Evolutionary conservation across 2,888 invertebrate species (phyloP), one percentile per base, ranked within the genome.

Genomic region (Acleris emargana): DNA sequence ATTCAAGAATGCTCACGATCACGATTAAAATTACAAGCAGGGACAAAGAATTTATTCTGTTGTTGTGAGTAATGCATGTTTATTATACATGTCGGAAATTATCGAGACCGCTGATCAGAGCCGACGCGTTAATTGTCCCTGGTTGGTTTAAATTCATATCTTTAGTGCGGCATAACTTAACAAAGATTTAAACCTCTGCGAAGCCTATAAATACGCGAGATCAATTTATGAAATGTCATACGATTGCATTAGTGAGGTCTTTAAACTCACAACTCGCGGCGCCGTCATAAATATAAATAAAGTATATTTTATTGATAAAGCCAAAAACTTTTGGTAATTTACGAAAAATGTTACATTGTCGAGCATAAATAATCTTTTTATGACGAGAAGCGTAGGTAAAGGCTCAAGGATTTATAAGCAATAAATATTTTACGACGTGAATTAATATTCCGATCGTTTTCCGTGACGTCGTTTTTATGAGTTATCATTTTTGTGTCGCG

Each of bases 371-470:
- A 90, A 91, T 91, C 87, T 91, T 92, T 92, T 92, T 92, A 92
- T 92, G 91, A 91, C 88, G 89, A 86, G 88, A 88, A 88, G 88
- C 91, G 91, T 91, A 91, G 89, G 91, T 89, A 92, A 89, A 89
- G 89, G 88, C 89, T 90, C 91, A 92, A 92, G 92, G 92, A 92
- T 92, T 92, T 92, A 91, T 91, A 92, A 87, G 91, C 73, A 88
- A 91, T 92, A 91, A 92, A 92, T 92, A 88, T 92, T 92, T 92
- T 90, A 92, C 92, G 92, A 91, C 90, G 86, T 84, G 88, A 91
- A 92, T 92, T 92, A 91, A 92, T 92, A 92, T 92, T 91, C 92
- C 83, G 89, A 90, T 89, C 92, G 91, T 91, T 91, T 88, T 90
- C 87, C 81, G 90, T 92, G 91, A 92, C 91, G 91, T 90, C 84